Evolutionary conservation across 2,113 vertebrate species (phyloP).

Genomic region (Mustela nigripes): DNA sequence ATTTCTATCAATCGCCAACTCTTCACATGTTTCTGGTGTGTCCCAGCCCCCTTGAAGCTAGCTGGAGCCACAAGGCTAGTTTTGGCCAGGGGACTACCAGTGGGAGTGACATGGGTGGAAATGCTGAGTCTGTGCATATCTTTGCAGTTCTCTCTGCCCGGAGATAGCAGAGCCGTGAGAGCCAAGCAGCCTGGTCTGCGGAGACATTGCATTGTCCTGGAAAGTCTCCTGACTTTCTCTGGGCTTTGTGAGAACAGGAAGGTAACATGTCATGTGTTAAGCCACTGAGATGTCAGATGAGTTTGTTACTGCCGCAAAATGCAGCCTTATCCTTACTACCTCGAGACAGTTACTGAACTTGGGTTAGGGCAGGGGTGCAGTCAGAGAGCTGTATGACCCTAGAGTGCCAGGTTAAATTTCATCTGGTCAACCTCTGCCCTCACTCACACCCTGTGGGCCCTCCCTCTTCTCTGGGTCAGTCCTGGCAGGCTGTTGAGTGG

Average conservation of each 20-base stretch:
- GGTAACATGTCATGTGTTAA: rapidly evolving
- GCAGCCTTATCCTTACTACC: neutral
- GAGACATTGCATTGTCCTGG: neutral
- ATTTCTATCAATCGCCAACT: no score
- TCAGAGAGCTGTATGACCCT: neutral
- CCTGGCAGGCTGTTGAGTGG: neutral
- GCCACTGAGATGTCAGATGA: rapidly evolving
- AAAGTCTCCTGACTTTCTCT: neutral
- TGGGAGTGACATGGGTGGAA: neutral
- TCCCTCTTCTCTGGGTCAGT: neutral
- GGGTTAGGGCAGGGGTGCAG: no score
- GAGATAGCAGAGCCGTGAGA: neutral
- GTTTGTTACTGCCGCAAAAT: rapidly evolving
- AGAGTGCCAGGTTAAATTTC: neutral
- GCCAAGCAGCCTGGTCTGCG: neutral
- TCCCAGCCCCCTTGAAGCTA: rapidly evolving
- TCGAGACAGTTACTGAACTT: rapidly evolving
- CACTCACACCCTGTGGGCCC: no score
- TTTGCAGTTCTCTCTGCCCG: neutral
- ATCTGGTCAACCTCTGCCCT: neutral
- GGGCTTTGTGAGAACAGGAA: neutral
- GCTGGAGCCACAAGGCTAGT: neutral
- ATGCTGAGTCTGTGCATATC: rapidly evolving
- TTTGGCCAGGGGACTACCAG: neutral
- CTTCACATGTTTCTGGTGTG: rapidly evolving